A percentile compares a stretch with the other conserved stretches of the same genome.
Conservation (phyloP, 1,140 invertebrate genomes). For the Zaprionus vittiger region DNA sequence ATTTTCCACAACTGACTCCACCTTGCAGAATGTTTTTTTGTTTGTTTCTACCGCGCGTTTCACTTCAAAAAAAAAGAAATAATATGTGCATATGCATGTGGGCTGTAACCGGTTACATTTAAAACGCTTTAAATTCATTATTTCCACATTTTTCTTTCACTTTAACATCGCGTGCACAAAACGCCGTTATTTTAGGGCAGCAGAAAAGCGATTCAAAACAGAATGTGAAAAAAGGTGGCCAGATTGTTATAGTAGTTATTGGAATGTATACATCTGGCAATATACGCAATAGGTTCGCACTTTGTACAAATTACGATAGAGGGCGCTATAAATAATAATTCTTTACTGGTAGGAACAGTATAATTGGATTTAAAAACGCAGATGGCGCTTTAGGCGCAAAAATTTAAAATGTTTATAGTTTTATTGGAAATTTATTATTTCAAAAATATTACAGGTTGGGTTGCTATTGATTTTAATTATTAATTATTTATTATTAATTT, state of each 20-base stretch:
- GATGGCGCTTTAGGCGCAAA: background rate
- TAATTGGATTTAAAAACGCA: background rate
- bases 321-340: background rate
- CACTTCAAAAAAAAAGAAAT: slow-evolving; percentile 17
- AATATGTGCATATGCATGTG: slow-evolving; percentile 27
- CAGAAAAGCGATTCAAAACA: slow-evolving; percentile 56
- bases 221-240: slow-evolving; percentile 32
- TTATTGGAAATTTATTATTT: too few relatives aligned
- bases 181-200: slow-evolving; percentile 55
- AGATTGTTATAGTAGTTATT: background rate
- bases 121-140: slow-evolving; percentile 58
- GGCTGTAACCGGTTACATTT: slow-evolving; percentile 72
- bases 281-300: background rate
- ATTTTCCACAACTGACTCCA: slow-evolving; percentile 62
- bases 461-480: too few relatives aligned
- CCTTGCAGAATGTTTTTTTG: slow-evolving; percentile 24
- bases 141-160: slow-evolving; percentile 69
- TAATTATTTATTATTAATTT: too few relatives aligned
- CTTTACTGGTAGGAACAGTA: too few relatives aligned
- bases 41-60: slow-evolving; percentile 22
- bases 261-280: slow-evolving; percentile 7
- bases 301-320: background rate
- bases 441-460: too few relatives aligned
- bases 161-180: slow-evolving; percentile 54
- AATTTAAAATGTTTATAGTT: background rate